These are phyloP conservation scores for Resseliella maxima DNA, from an alignment of 2,888 invertebrate species.

Conservation along the genomic window DNA sequence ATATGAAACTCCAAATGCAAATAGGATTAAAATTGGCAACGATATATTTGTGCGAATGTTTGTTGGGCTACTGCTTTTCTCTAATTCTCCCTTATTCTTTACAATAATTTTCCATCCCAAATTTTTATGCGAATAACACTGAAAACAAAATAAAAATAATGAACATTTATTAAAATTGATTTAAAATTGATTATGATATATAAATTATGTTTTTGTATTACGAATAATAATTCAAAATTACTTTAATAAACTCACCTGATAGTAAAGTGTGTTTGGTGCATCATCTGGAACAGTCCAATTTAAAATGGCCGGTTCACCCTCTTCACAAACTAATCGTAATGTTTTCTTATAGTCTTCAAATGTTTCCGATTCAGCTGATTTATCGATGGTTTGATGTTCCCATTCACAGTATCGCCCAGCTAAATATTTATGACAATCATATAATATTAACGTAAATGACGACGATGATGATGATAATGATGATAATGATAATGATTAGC, in stretches of 20 bases:
- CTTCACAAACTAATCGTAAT: slow-evolving; percentile 78
- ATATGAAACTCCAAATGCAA: not conserved
- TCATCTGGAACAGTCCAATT: slow-evolving; percentile 88
- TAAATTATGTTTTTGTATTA: no score
- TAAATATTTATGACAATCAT: slow-evolving; percentile 62
- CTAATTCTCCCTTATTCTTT: slow-evolving; percentile 74
- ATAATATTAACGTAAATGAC: not conserved
- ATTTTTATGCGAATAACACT: slow-evolving; percentile 94
- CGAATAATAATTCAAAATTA: no score
- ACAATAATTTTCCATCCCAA: slow-evolving; percentile 94
- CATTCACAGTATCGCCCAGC: slow-evolving; percentile 90
- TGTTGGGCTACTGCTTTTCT: slow-evolving; percentile 57
- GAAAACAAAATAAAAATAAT: slow-evolving; percentile 62
- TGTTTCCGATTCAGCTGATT: slow-evolving; percentile 76
- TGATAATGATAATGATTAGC: no score
- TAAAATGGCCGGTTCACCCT: slow-evolving; percentile 80
- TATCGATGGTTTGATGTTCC: slow-evolving; percentile 82
- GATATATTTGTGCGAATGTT: slow-evolving; percentile 51
- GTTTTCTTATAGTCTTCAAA: slow-evolving; percentile 84
- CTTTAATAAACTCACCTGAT: no score
- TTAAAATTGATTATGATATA: not conserved
- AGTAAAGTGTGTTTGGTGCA: slow-evolving; percentile 86
- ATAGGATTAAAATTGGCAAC: not conserved
- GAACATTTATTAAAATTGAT: not conserved
- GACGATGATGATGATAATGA: no score